Conservation (phyloP, 2,113 vertebrate species). For the Alosa alosa region DNA sequence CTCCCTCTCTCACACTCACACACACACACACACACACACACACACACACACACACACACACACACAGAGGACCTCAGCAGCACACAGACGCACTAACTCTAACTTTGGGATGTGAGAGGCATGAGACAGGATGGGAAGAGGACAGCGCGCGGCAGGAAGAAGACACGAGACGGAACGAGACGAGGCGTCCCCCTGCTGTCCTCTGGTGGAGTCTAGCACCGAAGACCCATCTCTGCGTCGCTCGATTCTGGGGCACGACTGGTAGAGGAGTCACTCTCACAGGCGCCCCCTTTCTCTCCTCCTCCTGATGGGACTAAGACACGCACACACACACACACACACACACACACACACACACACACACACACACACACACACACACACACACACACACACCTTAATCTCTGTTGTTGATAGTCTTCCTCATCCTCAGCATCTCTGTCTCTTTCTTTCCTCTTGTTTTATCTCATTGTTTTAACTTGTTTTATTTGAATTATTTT, state of each 20-base stretch:
- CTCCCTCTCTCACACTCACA: not conserved
- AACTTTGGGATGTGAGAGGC: not conserved
- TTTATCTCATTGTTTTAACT: not conserved
- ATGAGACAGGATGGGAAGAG: not conserved
- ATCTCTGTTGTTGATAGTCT: conserved; percentile 66
- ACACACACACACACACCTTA: not conserved
- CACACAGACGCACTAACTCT: conserved; percentile 6
- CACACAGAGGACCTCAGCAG: conserved; percentile 27
- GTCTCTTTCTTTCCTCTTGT: conserved; percentile 16
- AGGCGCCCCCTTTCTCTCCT: not conserved
- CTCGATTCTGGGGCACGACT: not conserved
- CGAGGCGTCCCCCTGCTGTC: not conserved
- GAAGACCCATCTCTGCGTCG: not conserved
- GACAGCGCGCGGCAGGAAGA: not conserved
- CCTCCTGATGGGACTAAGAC: not conserved
- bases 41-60: conserved; percentile 34
- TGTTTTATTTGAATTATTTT: not conserved
- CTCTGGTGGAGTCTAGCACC: not conserved
- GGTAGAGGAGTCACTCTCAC: not conserved
- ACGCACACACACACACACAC: not conserved
- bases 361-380: not conserved
- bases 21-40: not conserved
- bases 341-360: conserved; percentile 12
- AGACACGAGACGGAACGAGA: not conserved
- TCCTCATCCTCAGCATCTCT: conserved; percentile 53